Evolutionary conservation across 2,113 vertebrate species (phyloP), one percentile per base, ranked within the genome.

Genomic region (Apus apus): DNA sequence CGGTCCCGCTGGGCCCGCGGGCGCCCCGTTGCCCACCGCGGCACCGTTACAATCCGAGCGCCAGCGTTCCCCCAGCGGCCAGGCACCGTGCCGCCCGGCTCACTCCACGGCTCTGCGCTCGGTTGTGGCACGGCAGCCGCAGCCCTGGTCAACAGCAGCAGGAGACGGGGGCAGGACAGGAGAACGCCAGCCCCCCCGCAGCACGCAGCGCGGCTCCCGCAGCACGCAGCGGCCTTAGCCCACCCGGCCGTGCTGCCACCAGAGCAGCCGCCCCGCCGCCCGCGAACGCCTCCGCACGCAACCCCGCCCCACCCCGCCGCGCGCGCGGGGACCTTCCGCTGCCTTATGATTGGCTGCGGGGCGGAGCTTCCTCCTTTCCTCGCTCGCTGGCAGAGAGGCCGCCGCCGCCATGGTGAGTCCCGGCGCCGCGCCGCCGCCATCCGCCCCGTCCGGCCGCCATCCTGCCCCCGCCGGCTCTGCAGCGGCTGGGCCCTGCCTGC

Each of bases 261-360:
- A n/a, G n/a, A n/a, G n/a, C n/a, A n/a, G n/a, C n/a, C n/a, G n/a
- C n/a, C n/a, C n/a, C n/a, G n/a, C n/a, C n/a, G n/a, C n/a, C n/a
- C n/a, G n/a, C n/a, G n/a, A n/a, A n/a, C n/a, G n/a, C n/a, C n/a
- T n/a, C n/a, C n/a, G n/a, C n/a, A n/a, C n/a, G n/a, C n/a, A n/a
- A n/a, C n/a, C n/a, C n/a, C n/a, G n/a, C n/a, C n/a, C n/a, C n/a
- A n/a, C n/a, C n/a, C n/a, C n/a, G n/a, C n/a, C n/a, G n/a, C n/a
- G n/a, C n/a, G n/a, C n/a, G n/a, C n/a, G n/a, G n/a, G n/a, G n/a
- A n/a, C n/a, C n/a, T n/a, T n/a, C n/a, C 96, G 87, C 89, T 91
- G 96, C 95, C 89, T 98, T 98, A 97, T 98, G 95, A 96, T 95
- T 97, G 98, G 98, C 10, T 79, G 93, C 58, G 60, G 30, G 0